Evolutionary conservation across 2,888 invertebrate species (phyloP), one percentile per base, ranked within the genome.

Genomic region (Andrena minutula): DNA sequence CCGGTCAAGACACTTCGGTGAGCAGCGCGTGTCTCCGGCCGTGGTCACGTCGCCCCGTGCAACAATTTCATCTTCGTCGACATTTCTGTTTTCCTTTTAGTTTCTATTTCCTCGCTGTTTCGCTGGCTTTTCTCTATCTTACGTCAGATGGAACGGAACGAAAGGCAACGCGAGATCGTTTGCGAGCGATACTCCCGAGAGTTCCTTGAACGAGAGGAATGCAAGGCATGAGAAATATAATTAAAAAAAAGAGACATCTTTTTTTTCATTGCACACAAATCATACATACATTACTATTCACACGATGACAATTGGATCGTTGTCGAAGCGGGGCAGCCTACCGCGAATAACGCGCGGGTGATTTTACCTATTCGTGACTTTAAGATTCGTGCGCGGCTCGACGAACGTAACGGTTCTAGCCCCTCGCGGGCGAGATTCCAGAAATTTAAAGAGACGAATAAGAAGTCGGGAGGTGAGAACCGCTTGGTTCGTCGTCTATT

Each of bases 181-280:
- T 20, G 20, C 69, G 61, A 65, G 32, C 63, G 35, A 41, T 66
- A 56, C 71, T 58, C n/a, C 32, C 64, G 65, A 65, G 61, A 71
- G 61, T 68, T 49, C 28, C 51, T 77, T 66, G 64, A 79, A 72
- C 28, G 70, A 74, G 83, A 79, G 82, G 78, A 86, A 80, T 79
- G 63, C 77, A 70, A 76, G 82, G 75, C 79, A 32, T 75, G 75
- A 70, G 28, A 76, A 76, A 61, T 60, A 58, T 61, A 75, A 60
- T 66, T 79, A 65, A 69, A 81, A 84, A 69, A 81, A 84, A 65
- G 72, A 72, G 69, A 70, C 35, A 70, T 72, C 41, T 78, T 61
- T 73, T 81, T 53, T 68, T 83, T 81, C 86, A 90, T 90, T 90
- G 90, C 90, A 90, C 89, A 84, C 86, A 75, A 85, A 88, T 88